Base-by-base conservation (phyloP, 2,113 vertebrate genomes). In the Caranx ignobilis region DNA sequence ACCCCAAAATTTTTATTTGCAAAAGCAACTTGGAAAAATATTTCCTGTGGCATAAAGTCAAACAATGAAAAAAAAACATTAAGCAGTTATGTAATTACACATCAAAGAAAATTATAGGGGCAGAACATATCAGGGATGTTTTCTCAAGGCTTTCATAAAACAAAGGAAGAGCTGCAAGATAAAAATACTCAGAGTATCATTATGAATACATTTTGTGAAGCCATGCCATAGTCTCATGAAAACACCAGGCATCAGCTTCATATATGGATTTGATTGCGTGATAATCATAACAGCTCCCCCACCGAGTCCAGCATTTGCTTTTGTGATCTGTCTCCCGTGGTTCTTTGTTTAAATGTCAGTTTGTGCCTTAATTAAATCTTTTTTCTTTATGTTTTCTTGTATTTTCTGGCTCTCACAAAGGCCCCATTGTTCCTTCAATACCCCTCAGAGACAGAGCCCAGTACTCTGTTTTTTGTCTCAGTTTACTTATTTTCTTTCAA, bases 41-140 rank as follows among this genome's bases (percentile, higher is more conserved):
- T 84, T 84, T 85, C 81, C 64, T 77, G 66, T 65, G 54, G 78
- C 41, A 81, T 55, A 16, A 71, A 60, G 39, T 48, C 41, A 77
- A 86, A 84, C 62, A 83, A 82, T 82, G 68, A 52, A 54, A 11
- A 39, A 5, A 43, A 75, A 64, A 48, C 26, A 21, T 12, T 11
- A 55, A 52, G 21, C 65, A 63, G 75, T 86, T 84, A 83, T 77
- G 32, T 71, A 79, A 88, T 76, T 35, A 57, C 0, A 32, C 37
- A 79, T 83, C 45, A 80, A 81, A 83, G 43, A 39, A 39, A 61
- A 64, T 74, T 37, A 50, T 39, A 21, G 26, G 26, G 3, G 31
- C 26, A 78, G 60, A 79, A 81, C 47, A 77, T 34, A 71, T 31
- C 57, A 61, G 48, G 43, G 73, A 70, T 67, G 16, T n/a, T 61